Evolutionary conservation across 2,797 vertebrate species (phyloP).

Genomic region (Hylomyscus alleni): DNA sequence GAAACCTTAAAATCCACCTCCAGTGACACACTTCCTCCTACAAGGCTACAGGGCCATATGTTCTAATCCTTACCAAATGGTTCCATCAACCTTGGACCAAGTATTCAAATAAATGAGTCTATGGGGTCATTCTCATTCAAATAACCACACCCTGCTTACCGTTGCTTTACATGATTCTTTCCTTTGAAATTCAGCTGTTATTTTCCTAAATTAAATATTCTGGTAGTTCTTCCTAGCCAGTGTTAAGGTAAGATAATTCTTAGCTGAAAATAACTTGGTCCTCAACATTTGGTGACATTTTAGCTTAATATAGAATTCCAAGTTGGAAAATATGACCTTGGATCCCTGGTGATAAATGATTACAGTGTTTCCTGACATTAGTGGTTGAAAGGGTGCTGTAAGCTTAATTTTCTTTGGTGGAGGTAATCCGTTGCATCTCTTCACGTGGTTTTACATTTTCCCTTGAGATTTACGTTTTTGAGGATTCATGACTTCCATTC

Average conservation of each 20-base stretch:
- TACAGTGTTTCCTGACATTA: background rate
- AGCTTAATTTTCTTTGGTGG: background rate
- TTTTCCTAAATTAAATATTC: constrained; percentile 31
- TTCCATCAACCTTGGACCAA: too few relatives aligned
- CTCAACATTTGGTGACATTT: constrained; percentile 33
- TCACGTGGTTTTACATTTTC: background rate
- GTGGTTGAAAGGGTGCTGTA: background rate
- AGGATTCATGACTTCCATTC: constrained; percentile 6
- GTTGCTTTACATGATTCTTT: constrained; percentile 2
- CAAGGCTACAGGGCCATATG: background rate
- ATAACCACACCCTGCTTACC: background rate
- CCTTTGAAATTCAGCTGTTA: background rate
- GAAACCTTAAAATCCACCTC: background rate
- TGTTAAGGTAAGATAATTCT: background rate
- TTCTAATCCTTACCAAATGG: background rate
- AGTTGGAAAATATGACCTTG: background rate
- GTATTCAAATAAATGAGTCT: background rate
- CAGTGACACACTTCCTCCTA: background rate
- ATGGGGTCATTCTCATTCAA: background rate
- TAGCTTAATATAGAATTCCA: constrained; percentile 20
- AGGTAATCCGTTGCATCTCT: background rate
- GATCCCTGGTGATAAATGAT: background rate
- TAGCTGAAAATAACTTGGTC: background rate
- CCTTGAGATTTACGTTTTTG: constrained; percentile 23
- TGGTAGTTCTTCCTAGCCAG: background rate